These are phyloP conservation scores for Drosophila prostipennis DNA, from an alignment of 2,888 invertebrate genomes.

Conservation along the genomic window DNA sequence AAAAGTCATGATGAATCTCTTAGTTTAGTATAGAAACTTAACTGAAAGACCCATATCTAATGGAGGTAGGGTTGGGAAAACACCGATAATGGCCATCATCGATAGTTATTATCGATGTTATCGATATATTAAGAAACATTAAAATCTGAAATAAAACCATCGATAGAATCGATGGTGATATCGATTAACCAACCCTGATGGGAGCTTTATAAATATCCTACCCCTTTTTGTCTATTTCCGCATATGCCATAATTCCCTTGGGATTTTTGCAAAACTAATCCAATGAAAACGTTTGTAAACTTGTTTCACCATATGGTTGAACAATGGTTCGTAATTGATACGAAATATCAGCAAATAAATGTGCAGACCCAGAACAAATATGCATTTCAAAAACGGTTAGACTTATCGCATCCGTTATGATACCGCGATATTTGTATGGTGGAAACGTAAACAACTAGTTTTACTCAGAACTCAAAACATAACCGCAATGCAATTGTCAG, in stretches of 20 bases:
- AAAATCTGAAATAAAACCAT: too few species aligned
- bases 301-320: neutral
- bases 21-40: neutral
- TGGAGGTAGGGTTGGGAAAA: too few species aligned
- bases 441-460: constrained; percentile 33
- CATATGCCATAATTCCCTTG: too few species aligned
- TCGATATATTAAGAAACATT: too few species aligned
- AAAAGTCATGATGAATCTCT: neutral
- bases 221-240: too few species aligned
- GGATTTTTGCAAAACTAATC: neutral
- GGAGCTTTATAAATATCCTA: too few species aligned
- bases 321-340: constrained; percentile 16
- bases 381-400: neutral
- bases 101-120: too few species aligned
- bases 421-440: constrained; percentile 20
- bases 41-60: too few species aligned
- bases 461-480: constrained; percentile 29
- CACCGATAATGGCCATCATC: too few species aligned
- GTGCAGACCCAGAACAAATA: neutral
- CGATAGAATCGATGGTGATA: too few species aligned
- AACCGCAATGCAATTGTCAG: constrained; percentile 24
- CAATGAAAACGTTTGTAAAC: neutral
- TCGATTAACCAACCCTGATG: too few species aligned
- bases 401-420: constrained; percentile 35
- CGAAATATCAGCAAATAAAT: constrained; percentile 21